A percentile compares a stretch with the other conserved stretches of the same genome.
phyloP scores from a whole-genome alignment of 2,113 vertebrate genomes.

The Mirounga angustirostris region DNA sequence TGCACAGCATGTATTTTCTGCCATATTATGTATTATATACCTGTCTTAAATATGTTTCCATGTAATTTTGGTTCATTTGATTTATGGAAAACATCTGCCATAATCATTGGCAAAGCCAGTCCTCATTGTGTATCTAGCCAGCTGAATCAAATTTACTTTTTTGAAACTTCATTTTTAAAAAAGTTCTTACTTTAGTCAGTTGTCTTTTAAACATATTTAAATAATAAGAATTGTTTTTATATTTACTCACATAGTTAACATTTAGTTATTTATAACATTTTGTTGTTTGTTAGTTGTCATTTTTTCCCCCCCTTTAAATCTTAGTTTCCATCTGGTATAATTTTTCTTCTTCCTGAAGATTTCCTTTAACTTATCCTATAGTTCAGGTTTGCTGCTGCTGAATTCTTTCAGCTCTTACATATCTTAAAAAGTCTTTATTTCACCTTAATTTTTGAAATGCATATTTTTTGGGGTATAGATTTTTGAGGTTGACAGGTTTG shows the following conservation, averaged over 20 bases:
- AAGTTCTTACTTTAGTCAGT: neutral
- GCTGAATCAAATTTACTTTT: neutral
- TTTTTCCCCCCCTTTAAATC: neutral
- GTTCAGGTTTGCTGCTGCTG: neutral
- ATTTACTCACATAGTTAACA: neutral
- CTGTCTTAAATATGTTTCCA: conserved; percentile 34
- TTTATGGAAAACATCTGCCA: conserved; percentile 41
- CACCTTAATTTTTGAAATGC: neutral
- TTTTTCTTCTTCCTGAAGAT: conserved; percentile 43
- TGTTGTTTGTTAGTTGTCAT: neutral
- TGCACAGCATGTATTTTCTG: neutral
- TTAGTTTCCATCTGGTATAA: neutral
- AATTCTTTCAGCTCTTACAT: neutral
- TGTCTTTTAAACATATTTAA: conserved; percentile 48
- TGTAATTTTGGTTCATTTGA: conserved; percentile 34
- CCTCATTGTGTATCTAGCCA: neutral
- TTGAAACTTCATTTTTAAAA: neutral
- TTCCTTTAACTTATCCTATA: conserved; percentile 22
- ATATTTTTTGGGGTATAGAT: neutral
- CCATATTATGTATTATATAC: neutral
- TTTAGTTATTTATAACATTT: neutral
- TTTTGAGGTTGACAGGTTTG: neutral
- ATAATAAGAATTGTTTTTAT: conserved; percentile 2
- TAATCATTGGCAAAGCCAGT: neutral
- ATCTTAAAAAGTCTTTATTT: conserved; percentile 37